Conservation (phyloP, 2,888 invertebrate genomes). For the Calameuta idolon region DNA sequence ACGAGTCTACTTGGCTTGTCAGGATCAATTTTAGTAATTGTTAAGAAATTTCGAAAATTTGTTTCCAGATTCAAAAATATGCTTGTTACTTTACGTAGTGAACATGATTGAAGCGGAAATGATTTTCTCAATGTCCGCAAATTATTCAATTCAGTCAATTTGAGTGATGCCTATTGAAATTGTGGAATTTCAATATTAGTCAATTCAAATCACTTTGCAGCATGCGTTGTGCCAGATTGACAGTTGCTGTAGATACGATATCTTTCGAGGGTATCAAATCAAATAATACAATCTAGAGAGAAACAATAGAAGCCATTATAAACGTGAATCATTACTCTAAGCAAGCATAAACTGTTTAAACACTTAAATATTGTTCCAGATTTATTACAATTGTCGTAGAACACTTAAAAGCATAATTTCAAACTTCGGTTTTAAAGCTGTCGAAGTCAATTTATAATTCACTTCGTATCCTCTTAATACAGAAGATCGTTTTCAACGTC, state of each 20-base stretch:
- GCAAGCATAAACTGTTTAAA: conserved; percentile 23
- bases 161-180: conserved; percentile 16
- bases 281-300: conserved; percentile 13
- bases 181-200: neutral
- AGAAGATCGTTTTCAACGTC: neutral
- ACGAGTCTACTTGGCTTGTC: conserved; percentile 9
- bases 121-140: conserved; percentile 10
- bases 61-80: conserved; percentile 14
- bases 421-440: conserved; percentile 27
- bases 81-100: conserved; percentile 12
- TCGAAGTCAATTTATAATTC: conserved; percentile 14
- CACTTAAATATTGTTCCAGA: conserved; percentile 16
- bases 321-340: conserved; percentile 17
- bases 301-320: conserved; percentile 23
- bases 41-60: conserved; percentile 14
- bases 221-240: conserved; percentile 14
- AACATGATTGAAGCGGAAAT: too few relatives aligned
- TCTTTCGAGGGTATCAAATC: conserved; percentile 10
- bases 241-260: neutral
- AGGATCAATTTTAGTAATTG: neutral
- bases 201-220: conserved; percentile 9
- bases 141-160: neutral
- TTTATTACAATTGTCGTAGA: conserved; percentile 27
- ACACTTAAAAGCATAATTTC: conserved; percentile 23
- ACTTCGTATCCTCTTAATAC: conserved; percentile 13